These are phyloP conservation scores for Notodromas monacha DNA, from an alignment of 2,888 invertebrate genomes.

Conservation along the genomic window DNA sequence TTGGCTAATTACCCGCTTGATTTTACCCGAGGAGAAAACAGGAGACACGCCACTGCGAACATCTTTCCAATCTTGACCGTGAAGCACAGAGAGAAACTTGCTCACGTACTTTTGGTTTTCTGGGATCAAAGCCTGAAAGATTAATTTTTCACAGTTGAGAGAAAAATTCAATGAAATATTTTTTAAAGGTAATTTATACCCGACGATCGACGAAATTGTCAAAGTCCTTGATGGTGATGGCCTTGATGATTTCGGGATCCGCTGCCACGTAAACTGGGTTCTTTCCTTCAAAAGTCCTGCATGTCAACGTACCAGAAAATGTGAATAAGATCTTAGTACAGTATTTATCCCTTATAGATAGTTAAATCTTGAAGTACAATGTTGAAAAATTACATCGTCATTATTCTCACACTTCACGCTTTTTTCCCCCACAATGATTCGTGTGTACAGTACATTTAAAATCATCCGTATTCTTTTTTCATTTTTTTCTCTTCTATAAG, in stretches of 20 bases:
- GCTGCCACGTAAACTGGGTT: slow-evolving; percentile 1
- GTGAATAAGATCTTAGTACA: too few relatives aligned
- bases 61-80: slow-evolving; percentile 11
- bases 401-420: too few relatives aligned
- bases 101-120: slow-evolving; percentile 2
- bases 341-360: too few relatives aligned
- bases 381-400: too few relatives aligned
- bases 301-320: too few relatives aligned
- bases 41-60: slow-evolving; percentile 10
- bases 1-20: too few relatives aligned
- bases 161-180: slow-evolving; percentile 1
- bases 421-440: too few relatives aligned
- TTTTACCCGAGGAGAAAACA: slow-evolving; percentile 11
- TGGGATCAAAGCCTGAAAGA: background rate
- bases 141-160: background rate
- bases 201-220: background rate
- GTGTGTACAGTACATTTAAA: too few relatives aligned
- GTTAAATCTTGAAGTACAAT: too few relatives aligned
- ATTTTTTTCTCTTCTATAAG: too few relatives aligned
- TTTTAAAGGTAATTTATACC: background rate
- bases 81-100: slow-evolving; percentile 6
- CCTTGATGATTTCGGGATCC: slow-evolving; percentile 6
- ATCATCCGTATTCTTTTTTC: too few relatives aligned
- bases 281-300: slow-evolving; percentile 2
- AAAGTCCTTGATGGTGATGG: slow-evolving; percentile 7